Percentiles rank a stretch among this genome's conserved stretches.
Evolutionary conservation across 2,888 invertebrate genomes (phyloP).

Genomic region (Bombyx huttoni): DNA sequence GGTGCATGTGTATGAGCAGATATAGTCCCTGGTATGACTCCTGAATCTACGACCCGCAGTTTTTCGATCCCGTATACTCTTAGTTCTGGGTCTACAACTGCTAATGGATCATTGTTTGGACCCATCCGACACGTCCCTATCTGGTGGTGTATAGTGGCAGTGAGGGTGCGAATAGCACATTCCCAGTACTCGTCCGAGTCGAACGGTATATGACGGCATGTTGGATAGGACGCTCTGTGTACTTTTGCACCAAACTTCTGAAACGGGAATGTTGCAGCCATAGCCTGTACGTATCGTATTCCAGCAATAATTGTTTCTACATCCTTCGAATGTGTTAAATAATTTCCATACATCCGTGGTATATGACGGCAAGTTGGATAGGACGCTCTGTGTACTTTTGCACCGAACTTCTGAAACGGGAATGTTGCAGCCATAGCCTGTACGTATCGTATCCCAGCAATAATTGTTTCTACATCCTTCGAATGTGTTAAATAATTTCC

Average conservation of each 20-base stretch:
- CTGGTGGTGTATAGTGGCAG: conserved; percentile 76
- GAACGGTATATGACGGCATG: conserved; percentile 58
- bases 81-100: conserved; percentile 67
- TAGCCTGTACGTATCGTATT: conserved; percentile 73
- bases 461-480: conserved; percentile 70
- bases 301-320: conserved; percentile 73
- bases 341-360: conserved; percentile 82
- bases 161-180: conserved; percentile 74
- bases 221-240: conserved; percentile 62
- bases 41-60: conserved; percentile 70
- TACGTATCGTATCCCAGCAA: conserved; percentile 75
- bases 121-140: conserved; percentile 78
- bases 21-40: conserved; percentile 70
- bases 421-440: conserved; percentile 71
- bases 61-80: conserved; percentile 60
- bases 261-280: conserved; percentile 73
- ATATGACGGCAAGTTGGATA: conserved; percentile 64
- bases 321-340: conserved; percentile 76
- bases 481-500: conserved; percentile 83
- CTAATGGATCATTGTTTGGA: conserved; percentile 47
- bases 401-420: conserved; percentile 72
- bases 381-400: conserved; percentile 60
- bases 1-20: conserved; percentile 72
- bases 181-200: conserved; percentile 80
- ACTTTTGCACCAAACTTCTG: conserved; percentile 68